Evolutionary conservation across 2,113 vertebrate genomes (phyloP), one percentile per base, ranked within the genome.

Genomic region (Myotis davidii): DNA sequence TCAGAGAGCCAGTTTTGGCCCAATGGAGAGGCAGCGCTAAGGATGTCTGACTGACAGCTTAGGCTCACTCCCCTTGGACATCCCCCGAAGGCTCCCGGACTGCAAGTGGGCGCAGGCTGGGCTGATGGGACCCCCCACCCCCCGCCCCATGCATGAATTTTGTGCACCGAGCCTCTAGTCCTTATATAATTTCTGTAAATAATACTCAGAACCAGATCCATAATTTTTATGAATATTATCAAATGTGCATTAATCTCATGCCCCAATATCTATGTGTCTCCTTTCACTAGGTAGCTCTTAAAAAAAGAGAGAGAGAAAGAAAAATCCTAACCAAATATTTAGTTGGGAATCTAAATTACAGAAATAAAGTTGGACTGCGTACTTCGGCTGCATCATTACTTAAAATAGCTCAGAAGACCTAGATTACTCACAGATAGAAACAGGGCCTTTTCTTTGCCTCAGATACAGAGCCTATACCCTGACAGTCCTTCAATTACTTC

Each of bases 291-390:
- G 12, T 70, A 84, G 29, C 34, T 70, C 32, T 48, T 6, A 18
- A 87, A 34, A 72, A 59, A n/a, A n/a, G n/a, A n/a, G n/a, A n/a
- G n/a, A n/a, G n/a, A n/a, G n/a, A n/a, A 59, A 16, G 27, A 79
- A 79, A 85, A 90, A 65, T 27, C 9, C 10, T 45, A 93, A 65
- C 10, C 17, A 76, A 84, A 77, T 29, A 72, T n/a, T 82, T 67
- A 59, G 12, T 39, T 93, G 72, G 42, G 81, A 91, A 93, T 78
- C 21, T 11, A 93, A 92, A 89, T 79, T 79, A 83, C 16, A 48
- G 83, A 93, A 74, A 84, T 89, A 78, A 67, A 93, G 20, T 84
- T 79, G 50, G 29, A 45, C 48, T 79, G 52, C 32, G 25, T 94
- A 87, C 45, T 88, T 39, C 82, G 67, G 59, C 34, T 93, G 45